phyloP scores from a whole-genome alignment of 2,797 vertebrate species.

The Siniperca obscura region DNA sequence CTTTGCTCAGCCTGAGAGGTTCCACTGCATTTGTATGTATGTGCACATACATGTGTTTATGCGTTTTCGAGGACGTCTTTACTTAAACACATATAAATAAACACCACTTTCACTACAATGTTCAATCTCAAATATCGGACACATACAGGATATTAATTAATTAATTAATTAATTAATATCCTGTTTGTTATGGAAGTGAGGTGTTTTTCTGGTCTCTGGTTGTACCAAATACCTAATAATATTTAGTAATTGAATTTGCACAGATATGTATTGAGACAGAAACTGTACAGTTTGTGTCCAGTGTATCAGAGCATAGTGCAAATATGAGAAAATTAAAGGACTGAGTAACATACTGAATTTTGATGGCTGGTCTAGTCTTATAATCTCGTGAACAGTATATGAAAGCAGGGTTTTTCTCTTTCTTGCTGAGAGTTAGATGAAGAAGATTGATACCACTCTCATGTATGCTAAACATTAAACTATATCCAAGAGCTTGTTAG shows the following conservation, averaged over 20 bases:
- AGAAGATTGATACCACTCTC: background rate
- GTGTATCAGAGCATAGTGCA: background rate
- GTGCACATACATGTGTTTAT: background rate
- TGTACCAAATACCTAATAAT: background rate
- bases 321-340: background rate
- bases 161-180: background rate
- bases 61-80: conserved; percentile 9
- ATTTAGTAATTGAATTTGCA: background rate
- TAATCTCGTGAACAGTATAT: background rate
- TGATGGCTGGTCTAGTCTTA: background rate
- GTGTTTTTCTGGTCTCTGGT: background rate
- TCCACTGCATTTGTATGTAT: conserved; percentile 1
- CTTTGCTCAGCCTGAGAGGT: conserved; percentile 20
- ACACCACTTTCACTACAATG: background rate
- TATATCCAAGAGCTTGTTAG: background rate
- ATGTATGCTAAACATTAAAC: background rate
- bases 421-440: background rate
- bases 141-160: background rate
- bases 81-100: background rate
- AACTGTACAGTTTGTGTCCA: background rate
- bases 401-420: background rate
- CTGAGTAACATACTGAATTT: background rate
- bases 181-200: background rate
- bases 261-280: background rate
- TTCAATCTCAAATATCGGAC: background rate